Conservation (phyloP, 2,888 invertebrate genomes). For the Apotomis turbidana region DNA sequence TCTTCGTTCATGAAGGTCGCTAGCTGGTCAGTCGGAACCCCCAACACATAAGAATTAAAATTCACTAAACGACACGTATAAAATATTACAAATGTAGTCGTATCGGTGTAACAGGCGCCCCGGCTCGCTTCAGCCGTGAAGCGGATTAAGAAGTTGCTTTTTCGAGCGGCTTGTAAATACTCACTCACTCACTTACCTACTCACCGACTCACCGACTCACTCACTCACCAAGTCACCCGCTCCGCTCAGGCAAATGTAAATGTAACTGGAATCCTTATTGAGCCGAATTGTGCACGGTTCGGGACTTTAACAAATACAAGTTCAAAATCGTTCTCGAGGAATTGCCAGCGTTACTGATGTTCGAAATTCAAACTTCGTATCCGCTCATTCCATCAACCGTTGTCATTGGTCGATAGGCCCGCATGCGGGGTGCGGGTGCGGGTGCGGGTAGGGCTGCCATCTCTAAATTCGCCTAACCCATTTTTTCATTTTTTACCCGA, state of each 20-base stretch:
- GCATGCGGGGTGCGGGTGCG: too few relatives aligned
- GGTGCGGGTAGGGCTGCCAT: too few relatives aligned
- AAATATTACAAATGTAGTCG: not conserved
- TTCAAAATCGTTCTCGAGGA: not conserved
- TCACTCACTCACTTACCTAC: constrained; percentile 18
- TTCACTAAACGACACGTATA: too few relatives aligned
- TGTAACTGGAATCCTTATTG: constrained; percentile 17
- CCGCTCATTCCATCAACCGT: too few relatives aligned
- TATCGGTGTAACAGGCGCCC: constrained; percentile 50
- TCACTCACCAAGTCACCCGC: constrained; percentile 5
- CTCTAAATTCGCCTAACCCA: too few relatives aligned
- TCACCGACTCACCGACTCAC: constrained; percentile 11
- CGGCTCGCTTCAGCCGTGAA: constrained; percentile 43
- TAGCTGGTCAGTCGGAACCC: too few relatives aligned
- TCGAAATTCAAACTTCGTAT: too few relatives aligned
- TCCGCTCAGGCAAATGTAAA: constrained; percentile 13
- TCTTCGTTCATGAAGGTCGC: too few relatives aligned
- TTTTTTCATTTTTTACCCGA: too few relatives aligned
- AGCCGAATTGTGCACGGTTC: not conserved
- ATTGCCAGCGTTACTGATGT: too few relatives aligned
- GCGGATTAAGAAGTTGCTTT: constrained; percentile 65
- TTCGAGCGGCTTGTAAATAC: constrained; percentile 60
- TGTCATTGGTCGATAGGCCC: too few relatives aligned
- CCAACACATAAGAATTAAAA: too few relatives aligned
- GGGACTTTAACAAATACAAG: not conserved